A percentile compares a stretch with the other conserved stretches of the same genome.
Conservation (phyloP, 1,140 invertebrate genomes). For the Antheraea mylitta region DNA sequence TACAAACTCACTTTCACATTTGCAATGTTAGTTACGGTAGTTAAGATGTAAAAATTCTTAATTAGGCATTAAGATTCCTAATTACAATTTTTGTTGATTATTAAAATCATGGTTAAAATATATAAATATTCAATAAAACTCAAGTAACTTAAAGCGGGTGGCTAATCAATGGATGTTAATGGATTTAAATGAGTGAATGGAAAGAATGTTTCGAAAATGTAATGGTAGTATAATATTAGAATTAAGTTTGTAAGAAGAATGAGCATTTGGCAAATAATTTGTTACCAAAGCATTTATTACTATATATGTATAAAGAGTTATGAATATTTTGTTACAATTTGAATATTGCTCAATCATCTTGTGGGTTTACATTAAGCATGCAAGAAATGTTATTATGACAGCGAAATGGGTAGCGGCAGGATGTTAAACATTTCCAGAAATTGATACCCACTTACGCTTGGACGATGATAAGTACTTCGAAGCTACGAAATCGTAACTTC, state of each 20-base stretch:
- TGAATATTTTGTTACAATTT: too few species aligned
- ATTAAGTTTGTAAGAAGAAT: neutral
- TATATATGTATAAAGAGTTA: neutral
- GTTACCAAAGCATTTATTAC: neutral
- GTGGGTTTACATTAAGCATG: neutral
- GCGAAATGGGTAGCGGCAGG: neutral
- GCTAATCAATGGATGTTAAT: constrained; percentile 12
- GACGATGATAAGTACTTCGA: neutral
- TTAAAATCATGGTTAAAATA: neutral
- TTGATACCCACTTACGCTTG: neutral
- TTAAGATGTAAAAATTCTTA: too few species aligned
- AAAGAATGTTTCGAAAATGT: neutral
- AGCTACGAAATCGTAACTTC: neutral
- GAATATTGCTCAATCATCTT: neutral
- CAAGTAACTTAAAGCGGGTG: constrained; percentile 14
- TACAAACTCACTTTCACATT: too few species aligned
- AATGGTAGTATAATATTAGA: neutral
- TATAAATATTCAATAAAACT: constrained; percentile 4
- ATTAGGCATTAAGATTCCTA: too few species aligned
- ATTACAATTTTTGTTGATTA: too few species aligned
- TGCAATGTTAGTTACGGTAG: too few species aligned
- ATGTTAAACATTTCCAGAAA: neutral
- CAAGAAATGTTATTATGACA: neutral
- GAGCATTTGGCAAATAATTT: neutral
- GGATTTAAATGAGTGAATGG: neutral